A percentile compares a stretch with the other conserved stretches of the same genome.
These are phyloP conservation scores for Bujurquina vittata DNA, from an alignment of 2,113 vertebrate genomes.

Conservation along the genomic window DNA sequence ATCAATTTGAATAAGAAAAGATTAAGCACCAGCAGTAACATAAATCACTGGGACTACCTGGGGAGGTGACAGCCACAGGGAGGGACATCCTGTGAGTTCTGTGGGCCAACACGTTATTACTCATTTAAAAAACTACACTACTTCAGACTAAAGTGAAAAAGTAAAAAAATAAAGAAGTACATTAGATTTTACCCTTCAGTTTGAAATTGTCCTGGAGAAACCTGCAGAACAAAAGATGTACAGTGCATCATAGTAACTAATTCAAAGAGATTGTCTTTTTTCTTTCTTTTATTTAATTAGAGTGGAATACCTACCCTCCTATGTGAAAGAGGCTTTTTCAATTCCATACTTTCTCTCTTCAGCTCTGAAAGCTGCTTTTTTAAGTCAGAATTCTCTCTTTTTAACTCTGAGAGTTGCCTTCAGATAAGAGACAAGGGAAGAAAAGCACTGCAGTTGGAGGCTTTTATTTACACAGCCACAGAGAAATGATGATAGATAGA, in stretches of 20 bases:
- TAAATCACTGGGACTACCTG: conserved; percentile 74
- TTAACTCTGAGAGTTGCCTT: conserved; percentile 80
- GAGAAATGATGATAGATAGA: neutral
- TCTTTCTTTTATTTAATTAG: neutral
- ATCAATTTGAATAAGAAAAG: neutral
- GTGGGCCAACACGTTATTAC: neutral
- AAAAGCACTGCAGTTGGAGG: neutral
- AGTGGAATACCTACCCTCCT: conserved; percentile 77
- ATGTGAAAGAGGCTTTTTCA: conserved; percentile 85
- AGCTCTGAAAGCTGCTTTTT: conserved; percentile 80
- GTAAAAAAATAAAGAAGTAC: neutral
- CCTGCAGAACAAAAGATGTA: conserved; percentile 49
- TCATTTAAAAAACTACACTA: neutral
- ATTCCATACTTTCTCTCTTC: conserved; percentile 82
- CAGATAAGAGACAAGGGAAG: conserved; percentile 1
- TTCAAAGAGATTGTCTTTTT: neutral
- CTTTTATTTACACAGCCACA: conserved; percentile 2
- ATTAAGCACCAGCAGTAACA: neutral
- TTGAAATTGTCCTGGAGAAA: conserved; percentile 72
- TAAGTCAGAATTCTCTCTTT: conserved; percentile 83
- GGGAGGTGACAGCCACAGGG: conserved; percentile 87
- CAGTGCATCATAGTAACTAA: neutral
- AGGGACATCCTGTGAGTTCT: conserved; percentile 82
- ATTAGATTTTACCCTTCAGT: conserved; percentile 65
- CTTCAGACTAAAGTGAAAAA: neutral